Conservation (phyloP, 2,113 vertebrate species). For the Sprattus sprattus region DNA sequence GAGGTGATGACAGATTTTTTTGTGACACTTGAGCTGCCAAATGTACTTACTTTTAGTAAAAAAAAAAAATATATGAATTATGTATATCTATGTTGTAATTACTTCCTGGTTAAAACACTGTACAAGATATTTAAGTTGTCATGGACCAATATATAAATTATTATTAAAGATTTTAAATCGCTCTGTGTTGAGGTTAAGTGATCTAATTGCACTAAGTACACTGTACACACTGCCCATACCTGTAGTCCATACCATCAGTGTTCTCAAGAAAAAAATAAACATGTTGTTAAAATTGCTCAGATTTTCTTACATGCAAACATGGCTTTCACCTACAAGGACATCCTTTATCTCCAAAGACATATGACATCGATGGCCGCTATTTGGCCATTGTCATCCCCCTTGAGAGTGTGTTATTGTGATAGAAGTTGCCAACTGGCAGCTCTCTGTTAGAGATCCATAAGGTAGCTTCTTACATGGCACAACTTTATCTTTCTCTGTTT, state of each 20-base stretch:
- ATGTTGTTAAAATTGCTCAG: not conserved
- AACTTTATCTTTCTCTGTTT: not conserved
- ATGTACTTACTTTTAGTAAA: not conserved
- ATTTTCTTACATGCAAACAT: not conserved
- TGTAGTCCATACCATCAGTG: not conserved
- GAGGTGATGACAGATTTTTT: constrained; percentile 1
- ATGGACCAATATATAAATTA: not conserved
- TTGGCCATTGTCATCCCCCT: not conserved
- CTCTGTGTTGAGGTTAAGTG: not conserved
- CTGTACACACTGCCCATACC: not conserved
- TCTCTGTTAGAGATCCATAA: not conserved
- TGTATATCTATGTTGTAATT: not conserved
- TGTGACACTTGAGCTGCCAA: not conserved
- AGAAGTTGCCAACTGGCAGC: not conserved
- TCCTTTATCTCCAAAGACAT: not conserved
- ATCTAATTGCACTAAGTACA: not conserved
- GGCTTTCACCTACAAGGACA: not conserved
- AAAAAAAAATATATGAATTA: not conserved
- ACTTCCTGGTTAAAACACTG: not conserved
- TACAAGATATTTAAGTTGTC: not conserved
- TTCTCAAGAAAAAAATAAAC: not conserved
- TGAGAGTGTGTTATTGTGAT: not conserved
- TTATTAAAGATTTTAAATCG: not conserved
- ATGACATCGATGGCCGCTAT: not conserved
- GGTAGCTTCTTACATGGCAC: not conserved